Evolutionary conservation across 2,888 invertebrate species (phyloP).

Genomic region (Machimus rusticus): DNA sequence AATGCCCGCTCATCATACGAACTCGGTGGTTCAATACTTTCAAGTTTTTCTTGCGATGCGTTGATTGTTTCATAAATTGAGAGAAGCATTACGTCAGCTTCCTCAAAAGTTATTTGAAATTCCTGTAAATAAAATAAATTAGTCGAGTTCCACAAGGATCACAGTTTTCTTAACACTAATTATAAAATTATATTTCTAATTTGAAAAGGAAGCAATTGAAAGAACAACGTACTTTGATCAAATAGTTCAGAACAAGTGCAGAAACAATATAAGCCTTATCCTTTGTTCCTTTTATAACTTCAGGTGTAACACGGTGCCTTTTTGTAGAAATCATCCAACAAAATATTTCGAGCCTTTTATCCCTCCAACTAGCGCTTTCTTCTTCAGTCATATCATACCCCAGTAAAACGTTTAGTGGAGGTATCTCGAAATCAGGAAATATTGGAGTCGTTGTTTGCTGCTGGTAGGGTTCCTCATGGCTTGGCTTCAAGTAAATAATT

Average conservation of each 20-base stretch:
- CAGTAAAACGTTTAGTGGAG: constrained; percentile 23
- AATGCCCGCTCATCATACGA: constrained; percentile 32
- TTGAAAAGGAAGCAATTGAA: background rate
- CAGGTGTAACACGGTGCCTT: background rate
- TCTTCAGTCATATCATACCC: background rate
- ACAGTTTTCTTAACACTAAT: background rate
- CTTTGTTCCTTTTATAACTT: background rate
- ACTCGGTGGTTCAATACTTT: constrained; percentile 22
- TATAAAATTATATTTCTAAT: background rate
- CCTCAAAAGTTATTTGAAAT: constrained; percentile 42
- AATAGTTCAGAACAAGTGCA: constrained; percentile 21
- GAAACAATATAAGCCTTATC: constrained; percentile 37
- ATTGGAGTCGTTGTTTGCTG: constrained; percentile 30
- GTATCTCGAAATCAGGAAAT: constrained; percentile 36
- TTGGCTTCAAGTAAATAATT: constrained; percentile 40
- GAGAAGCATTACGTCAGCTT: constrained; percentile 45
- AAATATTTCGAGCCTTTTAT: constrained; percentile 17
- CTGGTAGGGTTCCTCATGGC: constrained; percentile 39
- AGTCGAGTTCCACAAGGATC: too few species aligned
- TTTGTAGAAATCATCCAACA: constrained; percentile 33
- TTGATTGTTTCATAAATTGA: constrained; percentile 29
- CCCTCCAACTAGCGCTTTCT: background rate
- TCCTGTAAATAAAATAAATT: background rate
- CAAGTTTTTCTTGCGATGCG: constrained; percentile 3
- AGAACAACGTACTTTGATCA: constrained; percentile 33